phyloP scores from a whole-genome alignment of 2,888 invertebrate species.

The Yponomeuta malinellus region DNA sequence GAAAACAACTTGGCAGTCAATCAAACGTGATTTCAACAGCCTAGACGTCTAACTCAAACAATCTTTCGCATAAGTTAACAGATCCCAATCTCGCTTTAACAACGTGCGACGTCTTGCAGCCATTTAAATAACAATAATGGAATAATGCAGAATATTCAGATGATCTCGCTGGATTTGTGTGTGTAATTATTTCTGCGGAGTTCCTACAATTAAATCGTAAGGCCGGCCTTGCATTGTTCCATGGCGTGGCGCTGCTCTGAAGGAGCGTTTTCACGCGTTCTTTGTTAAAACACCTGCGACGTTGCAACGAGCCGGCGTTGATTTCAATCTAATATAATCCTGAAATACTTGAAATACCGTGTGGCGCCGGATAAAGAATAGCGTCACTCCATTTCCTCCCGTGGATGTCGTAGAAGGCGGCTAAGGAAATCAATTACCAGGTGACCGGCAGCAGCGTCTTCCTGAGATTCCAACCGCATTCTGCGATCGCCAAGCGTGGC shows the following conservation, averaged over 20 bases:
- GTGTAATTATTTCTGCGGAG: background rate
- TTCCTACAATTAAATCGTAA: conserved; percentile 14
- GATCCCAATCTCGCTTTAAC: background rate
- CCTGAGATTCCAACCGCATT: too few relatives aligned
- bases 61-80: background rate
- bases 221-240: conserved; percentile 44
- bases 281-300: background rate
- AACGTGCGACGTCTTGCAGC: background rate
- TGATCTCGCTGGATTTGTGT: background rate
- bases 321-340: too few relatives aligned
- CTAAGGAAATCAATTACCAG: too few relatives aligned
- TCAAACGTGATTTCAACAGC: background rate
- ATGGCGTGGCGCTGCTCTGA: background rate
- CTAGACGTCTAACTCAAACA: background rate
- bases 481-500: too few relatives aligned
- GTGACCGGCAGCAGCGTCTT: too few relatives aligned
- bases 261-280: background rate
- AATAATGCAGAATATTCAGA: background rate
- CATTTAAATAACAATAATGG: background rate
- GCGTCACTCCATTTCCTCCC: too few relatives aligned
- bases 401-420: too few relatives aligned
- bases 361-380: too few relatives aligned
- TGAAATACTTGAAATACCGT: too few relatives aligned
- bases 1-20: background rate
- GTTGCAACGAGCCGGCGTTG: too few relatives aligned